Conservation (phyloP, 1,140 invertebrate genomes). For the Semibalanus balanoides region DNA sequence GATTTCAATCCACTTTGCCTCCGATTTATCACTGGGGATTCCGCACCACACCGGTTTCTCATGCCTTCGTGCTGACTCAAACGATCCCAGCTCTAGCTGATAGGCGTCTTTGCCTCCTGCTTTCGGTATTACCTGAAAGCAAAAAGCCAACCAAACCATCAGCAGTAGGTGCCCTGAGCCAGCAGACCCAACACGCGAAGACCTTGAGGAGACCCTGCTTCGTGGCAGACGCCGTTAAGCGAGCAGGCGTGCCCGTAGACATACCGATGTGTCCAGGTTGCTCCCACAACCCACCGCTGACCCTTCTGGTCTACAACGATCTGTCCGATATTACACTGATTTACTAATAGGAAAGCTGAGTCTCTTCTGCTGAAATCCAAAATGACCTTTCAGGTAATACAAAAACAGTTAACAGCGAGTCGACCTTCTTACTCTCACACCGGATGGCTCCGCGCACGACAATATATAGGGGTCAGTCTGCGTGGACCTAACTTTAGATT, state of each 20-base stretch:
- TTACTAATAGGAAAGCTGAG: not conserved
- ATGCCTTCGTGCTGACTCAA: not conserved
- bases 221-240: not conserved
- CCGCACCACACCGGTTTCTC: not conserved
- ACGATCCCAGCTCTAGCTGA: not conserved
- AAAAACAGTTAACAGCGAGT: not conserved
- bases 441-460: no score
- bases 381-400: not conserved
- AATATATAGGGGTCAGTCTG: no score
- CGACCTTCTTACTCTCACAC: no score
- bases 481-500: no score
- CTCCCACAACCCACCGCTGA: not conserved
- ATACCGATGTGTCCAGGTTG: not conserved
- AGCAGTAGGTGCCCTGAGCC: not conserved
- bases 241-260: not conserved
- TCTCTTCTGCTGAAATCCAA: not conserved
- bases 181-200: not conserved
- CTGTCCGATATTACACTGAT: not conserved
- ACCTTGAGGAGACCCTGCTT: not conserved
- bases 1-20: not conserved
- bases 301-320: not conserved
- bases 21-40: not conserved
- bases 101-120: no score
- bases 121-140: not conserved
- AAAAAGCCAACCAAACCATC: not conserved